Conservation (phyloP, 2,113 vertebrate genomes). For the Emydocephalus ijimae region DNA sequence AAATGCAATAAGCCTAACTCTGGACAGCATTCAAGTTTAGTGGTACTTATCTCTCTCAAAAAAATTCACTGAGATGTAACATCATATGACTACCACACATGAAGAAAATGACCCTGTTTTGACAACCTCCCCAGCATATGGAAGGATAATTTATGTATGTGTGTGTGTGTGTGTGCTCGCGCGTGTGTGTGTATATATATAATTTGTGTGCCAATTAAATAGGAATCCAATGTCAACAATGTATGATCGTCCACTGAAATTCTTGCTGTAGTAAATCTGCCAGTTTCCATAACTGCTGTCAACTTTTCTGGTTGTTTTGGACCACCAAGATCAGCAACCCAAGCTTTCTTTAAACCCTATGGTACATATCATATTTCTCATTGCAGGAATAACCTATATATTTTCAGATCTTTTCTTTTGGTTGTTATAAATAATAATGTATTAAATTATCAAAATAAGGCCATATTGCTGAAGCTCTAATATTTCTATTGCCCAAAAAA, state of each 20-base stretch:
- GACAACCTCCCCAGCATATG: neutral
- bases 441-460: neutral
- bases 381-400: neutral
- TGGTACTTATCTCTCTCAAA: neutral
- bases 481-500: neutral
- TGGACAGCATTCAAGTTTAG: neutral
- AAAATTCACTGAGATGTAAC: neutral
- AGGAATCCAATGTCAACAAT: neutral
- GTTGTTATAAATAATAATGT: neutral
- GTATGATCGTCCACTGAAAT: neutral
- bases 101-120: neutral
- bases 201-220: too few species aligned
- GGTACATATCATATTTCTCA: neutral
- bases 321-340: neutral
- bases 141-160: neutral
- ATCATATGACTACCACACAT: neutral
- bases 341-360: neutral
- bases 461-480: neutral
- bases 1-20: neutral
- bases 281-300: neutral
- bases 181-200: too few species aligned
- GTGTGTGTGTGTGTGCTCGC: too few species aligned
- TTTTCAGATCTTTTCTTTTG: neutral
- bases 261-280: neutral
- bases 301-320: neutral